Evolutionary conservation across 2,888 invertebrate genomes (phyloP).

Genomic region (Nemotelus nigrinus): DNA sequence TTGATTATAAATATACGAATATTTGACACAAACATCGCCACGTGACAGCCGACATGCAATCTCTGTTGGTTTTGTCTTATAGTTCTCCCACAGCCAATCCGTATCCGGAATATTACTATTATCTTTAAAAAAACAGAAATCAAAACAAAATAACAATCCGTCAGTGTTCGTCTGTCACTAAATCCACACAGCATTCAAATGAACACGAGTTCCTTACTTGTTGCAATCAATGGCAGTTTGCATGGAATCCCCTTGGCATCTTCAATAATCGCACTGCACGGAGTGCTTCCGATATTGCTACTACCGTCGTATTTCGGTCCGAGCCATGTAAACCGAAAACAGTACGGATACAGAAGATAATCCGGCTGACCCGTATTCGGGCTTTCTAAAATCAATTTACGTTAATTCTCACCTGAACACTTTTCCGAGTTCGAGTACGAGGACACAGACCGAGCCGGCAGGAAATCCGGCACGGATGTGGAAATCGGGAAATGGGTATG

Average conservation of each 20-base stretch:
- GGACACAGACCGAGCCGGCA: background rate
- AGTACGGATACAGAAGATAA: slow-evolving; percentile 62
- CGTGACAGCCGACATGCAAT: slow-evolving; percentile 70
- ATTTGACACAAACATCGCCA: slow-evolving; percentile 74
- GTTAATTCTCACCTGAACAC: background rate
- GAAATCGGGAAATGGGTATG: no score
- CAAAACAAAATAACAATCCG: background rate
- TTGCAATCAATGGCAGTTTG: slow-evolving; percentile 71
- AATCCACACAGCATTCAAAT: background rate
- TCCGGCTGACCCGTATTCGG: slow-evolving; percentile 12
- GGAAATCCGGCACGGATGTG: no score
- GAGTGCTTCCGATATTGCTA: slow-evolving; percentile 67
- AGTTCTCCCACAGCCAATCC: slow-evolving; percentile 70
- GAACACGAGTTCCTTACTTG: slow-evolving; percentile 65
- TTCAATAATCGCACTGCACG: slow-evolving; percentile 68
- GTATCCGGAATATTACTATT: slow-evolving; percentile 73
- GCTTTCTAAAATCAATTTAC: slow-evolving; percentile 6
- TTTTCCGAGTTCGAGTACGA: background rate
- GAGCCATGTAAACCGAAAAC: slow-evolving; percentile 77
- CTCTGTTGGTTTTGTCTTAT: slow-evolving; percentile 60
- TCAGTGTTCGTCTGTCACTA: background rate
- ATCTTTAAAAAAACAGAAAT: slow-evolving; percentile 61
- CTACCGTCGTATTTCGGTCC: slow-evolving; percentile 71
- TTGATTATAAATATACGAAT: slow-evolving; percentile 72
- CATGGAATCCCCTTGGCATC: slow-evolving; percentile 71